phyloP scores from a whole-genome alignment of 2,113 vertebrate species.

The Proteles cristata region DNA sequence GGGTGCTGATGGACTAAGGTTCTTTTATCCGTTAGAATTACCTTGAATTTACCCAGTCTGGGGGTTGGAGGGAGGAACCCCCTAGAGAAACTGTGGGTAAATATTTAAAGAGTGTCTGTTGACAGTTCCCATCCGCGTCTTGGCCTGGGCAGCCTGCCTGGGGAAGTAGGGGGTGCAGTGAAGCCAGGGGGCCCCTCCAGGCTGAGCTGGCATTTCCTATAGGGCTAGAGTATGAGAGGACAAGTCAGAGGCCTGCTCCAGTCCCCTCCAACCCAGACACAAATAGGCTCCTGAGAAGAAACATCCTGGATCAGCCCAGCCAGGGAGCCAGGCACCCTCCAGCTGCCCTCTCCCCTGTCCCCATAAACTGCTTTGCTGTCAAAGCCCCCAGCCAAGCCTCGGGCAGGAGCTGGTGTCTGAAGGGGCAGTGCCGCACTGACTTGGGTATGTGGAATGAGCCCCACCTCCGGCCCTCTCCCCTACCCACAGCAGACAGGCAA shows the following conservation, averaged over 20 bases:
- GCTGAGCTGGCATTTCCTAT: constrained; percentile 47
- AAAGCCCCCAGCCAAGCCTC: constrained; percentile 13
- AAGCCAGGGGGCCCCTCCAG: not conserved
- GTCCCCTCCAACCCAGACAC: not conserved
- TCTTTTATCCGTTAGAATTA: constrained; percentile 58
- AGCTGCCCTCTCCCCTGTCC: not conserved
- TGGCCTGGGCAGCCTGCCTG: constrained; percentile 62
- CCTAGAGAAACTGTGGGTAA: constrained; percentile 69
- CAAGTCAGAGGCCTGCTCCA: constrained; percentile 40
- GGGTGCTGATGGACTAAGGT: constrained; percentile 10
- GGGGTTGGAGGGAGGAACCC: not conserved
- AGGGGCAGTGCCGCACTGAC: not conserved
- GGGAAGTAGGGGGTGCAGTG: not conserved
- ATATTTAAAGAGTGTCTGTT: constrained; percentile 77
- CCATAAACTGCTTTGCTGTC: constrained; percentile 5
- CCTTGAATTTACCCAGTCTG: constrained; percentile 61
- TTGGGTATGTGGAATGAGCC: not conserved
- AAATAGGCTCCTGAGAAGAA: constrained; percentile 6
- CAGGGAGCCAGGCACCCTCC: constrained; percentile 4
- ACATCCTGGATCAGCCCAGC: not conserved
- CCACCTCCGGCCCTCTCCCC: not conserved
- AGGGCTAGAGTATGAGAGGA: constrained; percentile 17
- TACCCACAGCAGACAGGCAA: not conserved
- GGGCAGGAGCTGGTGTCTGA: constrained; percentile 21
- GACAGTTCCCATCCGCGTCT: constrained; percentile 70